These are phyloP conservation scores for Aleiodes testaceus DNA, from an alignment of 2,888 invertebrate genomes.

Conservation along the genomic window DNA sequence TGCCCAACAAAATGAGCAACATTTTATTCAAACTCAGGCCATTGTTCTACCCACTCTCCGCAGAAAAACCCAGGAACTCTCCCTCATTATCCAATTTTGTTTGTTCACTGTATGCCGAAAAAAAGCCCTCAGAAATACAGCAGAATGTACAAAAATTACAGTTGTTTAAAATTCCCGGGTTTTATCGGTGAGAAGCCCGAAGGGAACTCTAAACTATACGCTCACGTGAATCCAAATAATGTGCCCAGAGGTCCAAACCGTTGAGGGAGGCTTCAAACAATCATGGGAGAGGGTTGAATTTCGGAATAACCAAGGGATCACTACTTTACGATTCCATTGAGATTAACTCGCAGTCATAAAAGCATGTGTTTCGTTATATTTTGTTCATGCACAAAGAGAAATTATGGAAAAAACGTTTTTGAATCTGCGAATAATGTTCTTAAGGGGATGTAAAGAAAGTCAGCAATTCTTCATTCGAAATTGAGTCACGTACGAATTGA, in stretches of 20 bases:
- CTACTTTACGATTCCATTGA: slow-evolving; percentile 11
- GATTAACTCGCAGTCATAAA: slow-evolving; percentile 4
- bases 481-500: slow-evolving; percentile 36
- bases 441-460: neutral
- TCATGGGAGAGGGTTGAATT: no score
- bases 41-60: no score
- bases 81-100: no score
- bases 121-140: no score
- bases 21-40: no score
- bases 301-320: no score
- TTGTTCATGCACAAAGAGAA: neutral
- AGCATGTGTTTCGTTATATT: no score
- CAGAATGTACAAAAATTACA: neutral
- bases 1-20: no score
- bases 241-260: neutral
- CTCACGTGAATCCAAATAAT: slow-evolving; percentile 39
- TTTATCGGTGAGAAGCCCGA: slow-evolving; percentile 22
- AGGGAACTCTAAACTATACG: slow-evolving; percentile 41
- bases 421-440: neutral
- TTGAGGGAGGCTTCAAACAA: neutral
- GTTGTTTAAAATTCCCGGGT: slow-evolving; percentile 13
- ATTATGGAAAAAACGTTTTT: neutral
- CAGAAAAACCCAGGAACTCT: no score
- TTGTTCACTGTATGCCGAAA: no score
- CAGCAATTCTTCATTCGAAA: slow-evolving; percentile 11